Conservation (phyloP, 2,797 vertebrate genomes). For the Rhynchonycteris naso region DNA sequence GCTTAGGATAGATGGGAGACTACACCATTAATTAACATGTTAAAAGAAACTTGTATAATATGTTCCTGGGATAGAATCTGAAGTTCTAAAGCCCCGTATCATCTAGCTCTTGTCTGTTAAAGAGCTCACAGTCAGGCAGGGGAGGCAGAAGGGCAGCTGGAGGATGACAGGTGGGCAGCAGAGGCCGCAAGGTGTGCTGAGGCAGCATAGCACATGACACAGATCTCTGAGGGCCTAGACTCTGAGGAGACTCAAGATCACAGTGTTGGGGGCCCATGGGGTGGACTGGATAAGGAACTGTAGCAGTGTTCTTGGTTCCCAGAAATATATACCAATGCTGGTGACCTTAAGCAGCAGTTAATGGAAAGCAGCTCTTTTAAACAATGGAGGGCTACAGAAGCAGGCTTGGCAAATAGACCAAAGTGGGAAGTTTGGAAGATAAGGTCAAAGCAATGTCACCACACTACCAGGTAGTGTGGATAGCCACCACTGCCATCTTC, state of each 20-base stretch:
- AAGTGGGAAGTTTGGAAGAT: not conserved
- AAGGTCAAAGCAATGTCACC: not conserved
- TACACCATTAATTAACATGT: not conserved
- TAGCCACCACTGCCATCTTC: not conserved
- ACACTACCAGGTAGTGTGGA: not conserved
- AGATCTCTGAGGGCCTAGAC: not conserved
- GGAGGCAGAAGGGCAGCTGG: not conserved
- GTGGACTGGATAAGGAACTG: not conserved
- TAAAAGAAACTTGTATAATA: not conserved
- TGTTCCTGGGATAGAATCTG: not conserved
- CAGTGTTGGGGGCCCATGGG: not conserved
- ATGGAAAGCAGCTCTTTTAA: not conserved
- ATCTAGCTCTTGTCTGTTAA: not conserved
- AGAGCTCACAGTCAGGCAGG: not conserved
- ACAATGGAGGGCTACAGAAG: not conserved
- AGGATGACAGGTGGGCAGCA: no score
- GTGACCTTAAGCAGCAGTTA: not conserved
- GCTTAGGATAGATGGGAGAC: not conserved
- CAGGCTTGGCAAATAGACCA: not conserved
- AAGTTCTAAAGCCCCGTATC: not conserved
- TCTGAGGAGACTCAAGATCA: not conserved
- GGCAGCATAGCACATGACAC: not conserved
- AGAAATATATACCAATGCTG: not conserved
- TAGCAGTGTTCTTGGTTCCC: not conserved
- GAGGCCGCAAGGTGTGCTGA: accelerated